These are phyloP conservation scores for Rhyacichthys aspro DNA, from an alignment of 2,797 vertebrate genomes.

Conservation along the genomic window DNA sequence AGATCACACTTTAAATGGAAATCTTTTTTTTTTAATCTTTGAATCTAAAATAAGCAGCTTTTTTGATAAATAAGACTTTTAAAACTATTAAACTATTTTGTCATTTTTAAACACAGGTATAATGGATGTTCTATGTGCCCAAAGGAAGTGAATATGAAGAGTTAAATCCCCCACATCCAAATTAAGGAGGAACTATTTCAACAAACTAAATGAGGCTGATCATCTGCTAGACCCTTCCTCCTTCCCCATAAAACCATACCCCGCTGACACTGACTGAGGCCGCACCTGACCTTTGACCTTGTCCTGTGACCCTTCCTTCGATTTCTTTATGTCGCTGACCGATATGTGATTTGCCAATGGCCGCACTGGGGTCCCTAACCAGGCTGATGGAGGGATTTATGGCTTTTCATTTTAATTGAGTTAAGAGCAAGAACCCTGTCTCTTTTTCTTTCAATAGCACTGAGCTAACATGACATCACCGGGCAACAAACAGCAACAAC, in stretches of 20 bases:
- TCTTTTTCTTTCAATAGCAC: constrained; percentile 52
- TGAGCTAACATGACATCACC: constrained; percentile 71
- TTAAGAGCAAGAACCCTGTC: constrained; percentile 74
- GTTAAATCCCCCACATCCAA: constrained; percentile 55
- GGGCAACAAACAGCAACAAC: constrained; percentile 57
- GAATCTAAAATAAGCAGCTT: too few species aligned
- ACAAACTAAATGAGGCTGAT: constrained; percentile 67
- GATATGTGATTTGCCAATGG: constrained; percentile 84
- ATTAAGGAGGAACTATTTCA: constrained; percentile 62
- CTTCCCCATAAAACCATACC: constrained; percentile 74
- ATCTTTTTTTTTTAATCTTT: too few species aligned
- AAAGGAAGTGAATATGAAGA: constrained; percentile 52
- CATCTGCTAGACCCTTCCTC: constrained; percentile 47
- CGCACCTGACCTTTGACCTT: constrained; percentile 84
- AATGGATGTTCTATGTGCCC: constrained; percentile 48
- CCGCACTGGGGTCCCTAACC: constrained; percentile 74
- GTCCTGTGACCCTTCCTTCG: constrained; percentile 83
- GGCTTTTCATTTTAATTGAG: constrained; percentile 85
- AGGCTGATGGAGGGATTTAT: constrained; percentile 85
- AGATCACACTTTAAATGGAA: too few species aligned
- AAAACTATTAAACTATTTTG: not conserved
- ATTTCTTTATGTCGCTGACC: constrained; percentile 82
- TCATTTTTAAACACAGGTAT: constrained; percentile 3
- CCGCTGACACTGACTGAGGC: constrained; percentile 82
- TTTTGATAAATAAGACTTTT: too few species aligned